A percentile compares a stretch with the other conserved stretches of the same genome.
Conservation (phyloP, 2,113 vertebrate species). For the Malurus cyaneus region DNA sequence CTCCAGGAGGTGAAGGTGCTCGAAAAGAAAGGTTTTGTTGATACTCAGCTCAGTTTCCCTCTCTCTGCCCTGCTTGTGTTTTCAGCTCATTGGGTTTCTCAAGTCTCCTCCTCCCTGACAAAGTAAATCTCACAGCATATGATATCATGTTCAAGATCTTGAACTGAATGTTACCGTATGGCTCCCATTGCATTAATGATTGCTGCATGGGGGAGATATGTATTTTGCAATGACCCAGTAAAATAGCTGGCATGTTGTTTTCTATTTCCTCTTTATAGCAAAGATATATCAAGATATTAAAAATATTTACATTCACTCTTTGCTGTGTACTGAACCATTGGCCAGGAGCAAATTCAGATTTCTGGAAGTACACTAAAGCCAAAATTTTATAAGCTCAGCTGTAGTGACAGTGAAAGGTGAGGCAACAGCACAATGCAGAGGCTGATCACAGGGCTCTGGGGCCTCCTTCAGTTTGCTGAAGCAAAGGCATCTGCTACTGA, state of each 20-base stretch:
- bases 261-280: background rate
- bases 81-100: background rate
- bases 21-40: background rate
- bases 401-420: background rate
- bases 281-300: background rate
- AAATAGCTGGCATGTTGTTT: background rate
- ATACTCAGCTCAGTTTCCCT: constrained; percentile 11
- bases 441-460: background rate
- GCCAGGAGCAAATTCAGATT: background rate
- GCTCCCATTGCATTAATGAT: background rate
- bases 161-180: constrained; percentile 22
- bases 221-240: constrained; percentile 14
- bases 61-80: background rate
- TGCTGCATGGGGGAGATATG: background rate
- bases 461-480: background rate
- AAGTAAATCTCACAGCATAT: constrained; percentile 32
- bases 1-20: background rate
- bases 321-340: background rate
- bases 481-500: background rate
- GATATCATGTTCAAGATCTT: constrained; percentile 39
- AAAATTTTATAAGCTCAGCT: background rate
- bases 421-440: background rate
- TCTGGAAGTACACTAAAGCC: background rate
- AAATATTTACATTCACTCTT: constrained; percentile 1
- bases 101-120: background rate